Evolutionary conservation across 30 jellyfish, hydroid and myxozoan species (phyloP).

Genomic region (Chrysaora quinquecirrha): DNA sequence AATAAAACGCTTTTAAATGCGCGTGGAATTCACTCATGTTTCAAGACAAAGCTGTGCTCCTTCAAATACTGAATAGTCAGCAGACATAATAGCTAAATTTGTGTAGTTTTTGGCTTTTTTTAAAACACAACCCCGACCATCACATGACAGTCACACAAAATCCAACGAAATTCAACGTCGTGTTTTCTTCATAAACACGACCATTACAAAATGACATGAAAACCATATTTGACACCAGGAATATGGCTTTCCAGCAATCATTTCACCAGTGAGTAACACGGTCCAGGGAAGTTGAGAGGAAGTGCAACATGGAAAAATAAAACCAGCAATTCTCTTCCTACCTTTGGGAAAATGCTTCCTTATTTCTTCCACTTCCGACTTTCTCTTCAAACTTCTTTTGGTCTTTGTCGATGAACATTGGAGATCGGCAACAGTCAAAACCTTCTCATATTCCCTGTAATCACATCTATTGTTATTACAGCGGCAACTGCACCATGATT

Average conservation of each 20-base stretch:
- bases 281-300: conserved; percentile 71
- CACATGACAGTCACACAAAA: no score
- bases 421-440: conserved; percentile 9
- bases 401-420: conserved; percentile 3
- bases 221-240: not conserved
- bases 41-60: no score
- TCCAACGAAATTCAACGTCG: no score
- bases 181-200: no score
- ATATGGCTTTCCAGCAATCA: not conserved
- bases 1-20: no score
- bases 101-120: no score
- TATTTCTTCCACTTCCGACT: conserved; percentile 74
- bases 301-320: conserved; percentile 49
- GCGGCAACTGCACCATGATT: conserved; percentile 2
- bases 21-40: no score
- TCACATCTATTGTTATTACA: not conserved
- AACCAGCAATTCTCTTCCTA: conserved; percentile 50
- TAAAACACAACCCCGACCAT: no score
- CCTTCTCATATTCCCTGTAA: conserved; percentile 2
- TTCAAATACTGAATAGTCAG: no score
- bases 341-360: conserved; percentile 62
- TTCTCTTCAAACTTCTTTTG: conserved; percentile 4
- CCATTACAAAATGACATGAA: no score
- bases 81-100: no score
- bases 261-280: not conserved